Conservation (phyloP, 2,888 invertebrate genomes). For the Eristalis tenax region DNA sequence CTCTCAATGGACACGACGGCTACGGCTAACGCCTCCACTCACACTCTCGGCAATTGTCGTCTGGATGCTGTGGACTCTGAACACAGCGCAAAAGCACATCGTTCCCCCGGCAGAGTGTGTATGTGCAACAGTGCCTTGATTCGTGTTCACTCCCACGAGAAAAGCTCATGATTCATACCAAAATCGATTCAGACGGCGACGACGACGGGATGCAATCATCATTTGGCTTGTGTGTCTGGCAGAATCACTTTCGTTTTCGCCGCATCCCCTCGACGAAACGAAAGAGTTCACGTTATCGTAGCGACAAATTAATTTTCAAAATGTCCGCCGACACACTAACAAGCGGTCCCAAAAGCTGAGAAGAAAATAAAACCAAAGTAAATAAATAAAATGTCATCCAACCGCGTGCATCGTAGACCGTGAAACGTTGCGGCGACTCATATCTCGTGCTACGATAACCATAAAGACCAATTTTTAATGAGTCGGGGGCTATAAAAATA, state of each 20-base stretch:
- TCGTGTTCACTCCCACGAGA: not conserved
- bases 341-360: not conserved
- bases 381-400: not conserved
- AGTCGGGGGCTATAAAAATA: not conserved
- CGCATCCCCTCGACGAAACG: not conserved
- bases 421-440: conserved; percentile 5
- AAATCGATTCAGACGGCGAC: not conserved
- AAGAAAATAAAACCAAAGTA: not conserved
- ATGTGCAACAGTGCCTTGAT: not conserved
- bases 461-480: conserved; percentile 4
- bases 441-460: conserved; percentile 25
- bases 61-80: not conserved
- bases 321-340: not conserved
- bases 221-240: not conserved
- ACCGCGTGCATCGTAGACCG: not conserved
- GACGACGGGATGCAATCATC: not conserved
- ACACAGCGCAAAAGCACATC: not conserved
- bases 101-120: no score
- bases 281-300: not conserved
- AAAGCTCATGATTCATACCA: not conserved
- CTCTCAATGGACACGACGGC: no score
- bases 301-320: not conserved
- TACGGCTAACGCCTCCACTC: no score
- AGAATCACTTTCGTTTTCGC: not conserved
- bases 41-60: no score